phyloP scores from a whole-genome alignment of 2,888 invertebrate species.

The Hypsopygia costalis region DNA sequence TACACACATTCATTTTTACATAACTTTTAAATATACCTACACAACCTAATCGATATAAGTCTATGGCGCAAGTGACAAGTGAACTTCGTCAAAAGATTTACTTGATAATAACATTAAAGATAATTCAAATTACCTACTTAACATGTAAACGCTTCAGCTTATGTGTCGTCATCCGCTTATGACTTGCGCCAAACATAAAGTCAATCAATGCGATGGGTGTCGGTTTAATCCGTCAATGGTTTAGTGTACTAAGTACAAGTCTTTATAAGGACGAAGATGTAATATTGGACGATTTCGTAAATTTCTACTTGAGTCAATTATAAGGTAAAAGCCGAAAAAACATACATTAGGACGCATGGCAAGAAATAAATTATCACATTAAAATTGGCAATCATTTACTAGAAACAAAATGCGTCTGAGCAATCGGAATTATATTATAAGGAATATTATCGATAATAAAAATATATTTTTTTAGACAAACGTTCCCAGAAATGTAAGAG shows the following conservation, averaged over 20 bases:
- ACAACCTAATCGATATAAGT: slow-evolving; percentile 61
- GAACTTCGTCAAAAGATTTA: slow-evolving; percentile 10
- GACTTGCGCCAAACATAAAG: slow-evolving; percentile 36
- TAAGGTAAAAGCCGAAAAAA: slow-evolving; percentile 49
- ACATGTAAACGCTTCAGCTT: too few relatives aligned
- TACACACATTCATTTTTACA: slow-evolving; percentile 47
- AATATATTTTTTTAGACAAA: slow-evolving; percentile 11
- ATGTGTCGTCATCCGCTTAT: slow-evolving; percentile 26
- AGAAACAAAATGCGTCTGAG: slow-evolving; percentile 45
- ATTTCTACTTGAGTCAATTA: slow-evolving; percentile 41
- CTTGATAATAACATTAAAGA: too few relatives aligned
- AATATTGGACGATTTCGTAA: slow-evolving; percentile 71
- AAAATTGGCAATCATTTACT: slow-evolving; percentile 48
- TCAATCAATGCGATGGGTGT: slow-evolving; percentile 31
- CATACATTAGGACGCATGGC: slow-evolving; percentile 51
- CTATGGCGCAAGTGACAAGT: slow-evolving; percentile 46
- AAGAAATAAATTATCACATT: slow-evolving; percentile 76
- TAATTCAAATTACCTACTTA: too few relatives aligned
- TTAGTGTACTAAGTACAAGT: slow-evolving; percentile 74
- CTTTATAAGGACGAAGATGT: slow-evolving; percentile 78
- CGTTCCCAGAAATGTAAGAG: slow-evolving; percentile 9
- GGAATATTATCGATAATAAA: slow-evolving; percentile 13
- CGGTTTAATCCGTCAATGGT: slow-evolving; percentile 47
- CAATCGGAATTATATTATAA: slow-evolving; percentile 31
- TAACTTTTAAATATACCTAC: slow-evolving; percentile 43